Conservation (phyloP, 64 coral and sea anemone genomes). For the Porites australiensis region DNA sequence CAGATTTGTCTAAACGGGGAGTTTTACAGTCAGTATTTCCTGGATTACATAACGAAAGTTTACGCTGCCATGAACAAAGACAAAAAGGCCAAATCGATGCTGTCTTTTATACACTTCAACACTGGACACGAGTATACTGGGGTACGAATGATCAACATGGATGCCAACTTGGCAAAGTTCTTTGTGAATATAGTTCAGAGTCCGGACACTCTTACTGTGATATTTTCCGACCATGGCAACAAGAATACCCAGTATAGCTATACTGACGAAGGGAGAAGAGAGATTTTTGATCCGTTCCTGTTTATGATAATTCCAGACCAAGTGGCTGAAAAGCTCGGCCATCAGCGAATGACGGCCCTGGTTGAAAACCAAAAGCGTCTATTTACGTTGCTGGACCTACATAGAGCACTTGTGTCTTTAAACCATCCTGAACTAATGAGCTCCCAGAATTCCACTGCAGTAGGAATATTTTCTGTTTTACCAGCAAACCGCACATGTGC, state of each 20-base stretch:
- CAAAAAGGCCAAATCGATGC: not conserved
- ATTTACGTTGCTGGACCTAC: constrained; percentile 62
- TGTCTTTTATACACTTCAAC: constrained; percentile 55
- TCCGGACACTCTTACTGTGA: constrained; percentile 49
- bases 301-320: constrained; percentile 66
- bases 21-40: constrained; percentile 73
- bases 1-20: constrained; percentile 80
- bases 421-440: constrained; percentile 21
- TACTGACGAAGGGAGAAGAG: constrained; percentile 44
- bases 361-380: constrained; percentile 62
- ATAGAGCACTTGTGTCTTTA: constrained; percentile 61
- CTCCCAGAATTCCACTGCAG: not conserved
- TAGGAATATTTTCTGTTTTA: constrained; percentile 56
- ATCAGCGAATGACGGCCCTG: constrained; percentile 32
- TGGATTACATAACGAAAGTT: constrained; percentile 60
- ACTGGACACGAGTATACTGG: constrained; percentile 53
- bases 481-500: constrained; percentile 62
- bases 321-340: constrained; percentile 44
- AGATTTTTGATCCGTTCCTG: constrained; percentile 49
- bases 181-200: constrained; percentile 1
- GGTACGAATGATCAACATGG: constrained; percentile 16
- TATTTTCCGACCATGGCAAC: constrained; percentile 68
- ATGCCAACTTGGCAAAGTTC: constrained; percentile 37
- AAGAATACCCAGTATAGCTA: constrained; percentile 33
- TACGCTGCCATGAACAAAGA: not conserved